Conservation (phyloP, 2,888 invertebrate genomes). For the Platycnemis pennipes region DNA sequence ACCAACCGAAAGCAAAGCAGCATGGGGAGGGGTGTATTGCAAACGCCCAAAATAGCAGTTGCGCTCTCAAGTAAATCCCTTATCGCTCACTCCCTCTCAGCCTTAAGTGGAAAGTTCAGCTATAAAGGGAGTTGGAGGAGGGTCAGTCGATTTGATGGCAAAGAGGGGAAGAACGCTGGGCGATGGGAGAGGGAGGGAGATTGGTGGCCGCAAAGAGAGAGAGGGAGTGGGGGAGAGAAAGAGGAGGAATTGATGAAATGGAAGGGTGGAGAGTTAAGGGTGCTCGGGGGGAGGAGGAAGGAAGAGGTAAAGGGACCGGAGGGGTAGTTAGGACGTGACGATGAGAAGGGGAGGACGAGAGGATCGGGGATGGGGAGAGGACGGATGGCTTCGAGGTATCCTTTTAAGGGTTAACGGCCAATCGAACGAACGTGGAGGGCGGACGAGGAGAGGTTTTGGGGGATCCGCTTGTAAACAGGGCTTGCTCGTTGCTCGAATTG, state of each 20-base stretch:
- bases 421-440: slow-evolving; percentile 15
- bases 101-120: slow-evolving; percentile 45
- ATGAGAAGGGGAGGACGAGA: neutral
- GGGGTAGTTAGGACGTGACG: slow-evolving; percentile 23
- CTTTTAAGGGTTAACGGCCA: slow-evolving; percentile 60
- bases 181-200: neutral
- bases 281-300: neutral
- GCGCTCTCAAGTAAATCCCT: slow-evolving; percentile 24
- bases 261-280: neutral
- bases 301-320: neutral
- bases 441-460: neutral
- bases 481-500: slow-evolving; percentile 12
- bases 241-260: slow-evolving; percentile 5
- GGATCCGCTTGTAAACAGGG: slow-evolving; percentile 36
- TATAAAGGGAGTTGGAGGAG: slow-evolving; percentile 34
- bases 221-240: neutral
- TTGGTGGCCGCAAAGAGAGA: neutral
- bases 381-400: slow-evolving; percentile 24
- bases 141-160: slow-evolving; percentile 64
- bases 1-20: slow-evolving; percentile 32
- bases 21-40: neutral
- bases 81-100: slow-evolving; percentile 22
- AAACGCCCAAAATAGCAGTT: slow-evolving; percentile 38
- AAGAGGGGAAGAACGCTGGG: neutral
- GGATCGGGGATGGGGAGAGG: neutral